Percentiles rank a stretch among this genome's conserved stretches.
These are phyloP conservation scores for Sogatella furcifera DNA, from an alignment of 1,140 invertebrate species.

Conservation along the genomic window DNA sequence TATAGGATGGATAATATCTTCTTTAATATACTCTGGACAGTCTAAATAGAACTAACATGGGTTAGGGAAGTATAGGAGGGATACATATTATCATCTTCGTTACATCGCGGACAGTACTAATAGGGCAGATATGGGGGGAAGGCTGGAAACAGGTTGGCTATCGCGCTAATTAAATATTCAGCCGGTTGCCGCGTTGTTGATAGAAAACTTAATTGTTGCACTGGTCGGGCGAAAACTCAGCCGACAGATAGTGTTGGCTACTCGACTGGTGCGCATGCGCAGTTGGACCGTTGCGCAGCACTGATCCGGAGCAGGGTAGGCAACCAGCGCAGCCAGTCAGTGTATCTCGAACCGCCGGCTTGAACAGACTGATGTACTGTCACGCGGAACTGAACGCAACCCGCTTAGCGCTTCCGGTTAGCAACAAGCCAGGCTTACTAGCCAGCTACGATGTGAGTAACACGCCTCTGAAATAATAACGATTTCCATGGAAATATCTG, in stretches of 20 bases:
- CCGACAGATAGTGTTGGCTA: constrained; percentile 1
- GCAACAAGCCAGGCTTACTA: neutral
- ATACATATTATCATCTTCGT: too few species aligned
- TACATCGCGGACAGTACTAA: too few species aligned
- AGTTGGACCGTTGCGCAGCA: neutral
- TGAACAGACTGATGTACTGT: too few species aligned
- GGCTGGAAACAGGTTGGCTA: neutral
- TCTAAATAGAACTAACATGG: too few species aligned
- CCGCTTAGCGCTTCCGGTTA: neutral
- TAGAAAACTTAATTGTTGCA: constrained; percentile 2
- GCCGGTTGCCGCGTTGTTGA: neutral
- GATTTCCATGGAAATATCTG: neutral
- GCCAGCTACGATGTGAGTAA: neutral
- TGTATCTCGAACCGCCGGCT: too few species aligned
- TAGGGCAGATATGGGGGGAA: neutral
- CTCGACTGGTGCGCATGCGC: neutral
- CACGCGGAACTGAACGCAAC: neutral
- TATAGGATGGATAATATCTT: too few species aligned
- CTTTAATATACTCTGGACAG: too few species aligned
- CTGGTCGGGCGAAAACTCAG: neutral
- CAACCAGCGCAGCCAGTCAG: too few species aligned
- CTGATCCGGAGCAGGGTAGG: too few species aligned
- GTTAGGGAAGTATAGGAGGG: too few species aligned
- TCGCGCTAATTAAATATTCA: constrained; percentile 1
- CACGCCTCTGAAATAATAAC: neutral